Base-by-base conservation (phyloP, 2,797 vertebrate genomes). In the Rhinichthys osculus region DNA sequence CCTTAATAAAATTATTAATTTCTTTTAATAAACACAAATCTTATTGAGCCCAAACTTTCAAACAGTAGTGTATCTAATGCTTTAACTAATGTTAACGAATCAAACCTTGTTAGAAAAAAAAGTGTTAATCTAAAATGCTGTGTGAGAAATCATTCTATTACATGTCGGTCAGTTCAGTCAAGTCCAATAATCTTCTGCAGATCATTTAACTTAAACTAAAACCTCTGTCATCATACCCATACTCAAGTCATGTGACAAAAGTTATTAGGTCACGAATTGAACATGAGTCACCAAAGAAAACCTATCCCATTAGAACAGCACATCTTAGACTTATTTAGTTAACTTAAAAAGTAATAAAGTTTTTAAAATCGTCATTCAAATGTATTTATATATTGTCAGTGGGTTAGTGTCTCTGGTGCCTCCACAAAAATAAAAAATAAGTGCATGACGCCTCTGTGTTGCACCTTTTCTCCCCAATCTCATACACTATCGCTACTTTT, bases 401-500 rank as follows among this genome's bases (percentile, higher is more conserved):
- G 74, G n/a, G 27, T 44, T 8, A 74, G 9, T 52, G 38, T 69
- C 47, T 38, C 62, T 50, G 19, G 38, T 66, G 10, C 38, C n/a
- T 19, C 62, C 27, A 67, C 17, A 21, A 33, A 66, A 30, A 30
- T 47, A 21, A 38, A 62, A 78, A 78, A 78, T n/a, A 78, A 59
- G 21, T 40, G 3, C 23, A 27, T 59, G 57, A 78, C 0, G 5
- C 19, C 27, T 21, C 44, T 80, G 70, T 69, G 52, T 23, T 76
- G 47, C 50, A 69, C 54, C 62, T 7, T 7, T 57, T 21, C 54
- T 47, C 62, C 85, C 73, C 80, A 87, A 91, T 91, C 86, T 88
- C 33, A 81, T 88, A 90, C 90, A 70, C 88, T 88, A 82, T 88
- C 64, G 52, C 86, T 85, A 90, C 73, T 87, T 87, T 85, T 90